These are phyloP conservation scores for Natator depressus DNA, from an alignment of 2,113 vertebrate species.

Conservation along the genomic window DNA sequence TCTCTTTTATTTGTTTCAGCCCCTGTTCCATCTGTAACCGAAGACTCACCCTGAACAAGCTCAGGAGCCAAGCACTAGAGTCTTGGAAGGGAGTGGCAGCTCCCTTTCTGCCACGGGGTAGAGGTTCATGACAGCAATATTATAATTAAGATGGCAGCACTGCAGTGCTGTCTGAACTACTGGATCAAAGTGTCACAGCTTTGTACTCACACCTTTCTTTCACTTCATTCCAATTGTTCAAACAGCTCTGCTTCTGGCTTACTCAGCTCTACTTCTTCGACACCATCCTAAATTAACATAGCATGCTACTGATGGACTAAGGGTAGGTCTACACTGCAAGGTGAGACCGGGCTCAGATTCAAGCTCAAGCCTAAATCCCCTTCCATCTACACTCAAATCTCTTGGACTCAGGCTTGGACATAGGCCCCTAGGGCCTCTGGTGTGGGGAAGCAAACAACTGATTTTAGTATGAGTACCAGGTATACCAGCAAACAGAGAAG, in stretches of 20 bases:
- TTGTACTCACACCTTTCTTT: conserved; percentile 21
- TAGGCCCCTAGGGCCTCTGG: too few species aligned
- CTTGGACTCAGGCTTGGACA: too few species aligned
- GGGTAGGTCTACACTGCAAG: background rate
- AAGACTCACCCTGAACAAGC: background rate
- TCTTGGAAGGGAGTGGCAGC: background rate
- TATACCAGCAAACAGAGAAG: too few species aligned
- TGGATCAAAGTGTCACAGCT: background rate
- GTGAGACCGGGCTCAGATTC: too few species aligned
- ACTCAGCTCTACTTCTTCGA: background rate
- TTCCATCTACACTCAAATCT: too few species aligned
- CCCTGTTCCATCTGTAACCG: background rate
- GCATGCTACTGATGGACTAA: background rate
- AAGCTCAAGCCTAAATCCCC: too few species aligned
- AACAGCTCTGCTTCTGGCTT: conserved; percentile 28
- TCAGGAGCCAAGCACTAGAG: background rate
- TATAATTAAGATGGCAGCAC: conserved; percentile 12
- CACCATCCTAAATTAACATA: conserved; percentile 26
- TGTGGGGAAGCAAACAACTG: too few species aligned
- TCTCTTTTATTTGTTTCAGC: background rate
- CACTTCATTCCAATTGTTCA: background rate
- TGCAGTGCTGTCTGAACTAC: background rate
- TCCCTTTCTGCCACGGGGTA: background rate
- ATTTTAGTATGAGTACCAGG: too few species aligned
- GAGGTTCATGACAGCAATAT: background rate